phyloP scores from a whole-genome alignment of 2,888 invertebrate species.

The Epinotia ramella region DNA sequence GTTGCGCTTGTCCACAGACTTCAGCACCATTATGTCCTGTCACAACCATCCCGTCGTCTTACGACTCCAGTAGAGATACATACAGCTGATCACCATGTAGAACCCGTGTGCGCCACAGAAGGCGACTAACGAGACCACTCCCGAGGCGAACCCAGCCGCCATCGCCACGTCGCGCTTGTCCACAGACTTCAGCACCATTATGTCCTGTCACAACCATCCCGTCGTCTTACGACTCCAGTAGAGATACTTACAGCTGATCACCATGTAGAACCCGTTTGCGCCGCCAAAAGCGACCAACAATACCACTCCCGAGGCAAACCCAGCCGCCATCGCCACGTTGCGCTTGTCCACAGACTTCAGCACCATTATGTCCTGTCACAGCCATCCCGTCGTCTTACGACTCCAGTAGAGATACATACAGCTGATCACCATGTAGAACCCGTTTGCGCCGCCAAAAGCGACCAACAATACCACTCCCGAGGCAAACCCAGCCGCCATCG shows the following conservation, averaged over 20 bases:
- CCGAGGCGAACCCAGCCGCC: conserved; percentile 29
- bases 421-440: conserved; percentile 16
- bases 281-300: conserved; percentile 33
- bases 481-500: conserved; percentile 25
- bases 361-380: conserved; percentile 12
- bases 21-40: conserved; percentile 26
- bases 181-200: conserved; percentile 33
- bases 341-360: conserved; percentile 37
- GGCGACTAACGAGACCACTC: conserved; percentile 24
- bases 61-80: neutral
- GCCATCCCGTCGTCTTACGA: too few relatives aligned
- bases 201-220: conserved; percentile 18
- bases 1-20: conserved; percentile 34
- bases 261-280: conserved; percentile 22
- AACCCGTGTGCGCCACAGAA: conserved; percentile 32
- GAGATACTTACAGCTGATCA: conserved; percentile 22
- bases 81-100: conserved; percentile 24
- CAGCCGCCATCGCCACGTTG: conserved; percentile 22
- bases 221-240: too few relatives aligned
- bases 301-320: conserved; percentile 25
- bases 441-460: conserved; percentile 33
- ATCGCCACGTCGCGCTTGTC: conserved; percentile 33
- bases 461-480: conserved; percentile 27
- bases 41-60: too few relatives aligned
- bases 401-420: conserved; percentile 3